Base-by-base conservation (phyloP, 2,113 vertebrate genomes). In the Tupaia tana region DNA sequence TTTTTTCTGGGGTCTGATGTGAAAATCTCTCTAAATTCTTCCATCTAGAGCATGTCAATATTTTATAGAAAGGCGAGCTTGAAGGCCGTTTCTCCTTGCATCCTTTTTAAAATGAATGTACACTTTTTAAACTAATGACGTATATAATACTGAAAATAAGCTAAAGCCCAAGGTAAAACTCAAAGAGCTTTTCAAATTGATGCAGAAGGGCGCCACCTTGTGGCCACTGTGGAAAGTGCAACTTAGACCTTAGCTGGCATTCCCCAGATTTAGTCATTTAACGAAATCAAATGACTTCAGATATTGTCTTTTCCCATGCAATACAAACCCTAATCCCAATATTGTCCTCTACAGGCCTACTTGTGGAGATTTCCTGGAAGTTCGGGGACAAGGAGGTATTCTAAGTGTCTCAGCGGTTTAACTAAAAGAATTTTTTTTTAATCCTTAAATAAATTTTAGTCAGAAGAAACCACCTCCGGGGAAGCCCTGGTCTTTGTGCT, bases 161-260 rank as follows among this genome's bases (percentile, higher is more conserved):
- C 18, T 83, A 63, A 94, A 91, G 18, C 16, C 0, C 1, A 25
- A 5, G 13, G 24, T 7, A 84, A 81, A 0, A 0, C 9, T 0
- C 61, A 54, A 43, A 43, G 25, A 71, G 31, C 22, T 12, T 16
- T 96, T 92, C 90, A 85, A 97, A 97, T 84, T 93, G 34, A n/a
- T 96, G 96, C 97, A 63, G 81, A 97, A 95, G 73, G 74, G 63
- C 15, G 91, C 98, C 98, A 98, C 95, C 98, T 96, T 71, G 97
- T 98, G 98, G 90, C 27, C 19, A 27, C 11, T 71, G 1, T 86
- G 31, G 54, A 91, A 97, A 96, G 43, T 95, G 86, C 31, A 67
- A 54, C 66, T 73, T 34, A 56, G 69, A 88, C 7, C 11, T 75
- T 3, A 3, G 15, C n/a, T n/a, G n/a, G n/a, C n/a, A n/a, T n/a